Percentiles rank a stretch among this genome's conserved stretches.
These are phyloP conservation scores for Labrus mixtus DNA, from an alignment of 2,113 vertebrate species.

Conservation along the genomic window DNA sequence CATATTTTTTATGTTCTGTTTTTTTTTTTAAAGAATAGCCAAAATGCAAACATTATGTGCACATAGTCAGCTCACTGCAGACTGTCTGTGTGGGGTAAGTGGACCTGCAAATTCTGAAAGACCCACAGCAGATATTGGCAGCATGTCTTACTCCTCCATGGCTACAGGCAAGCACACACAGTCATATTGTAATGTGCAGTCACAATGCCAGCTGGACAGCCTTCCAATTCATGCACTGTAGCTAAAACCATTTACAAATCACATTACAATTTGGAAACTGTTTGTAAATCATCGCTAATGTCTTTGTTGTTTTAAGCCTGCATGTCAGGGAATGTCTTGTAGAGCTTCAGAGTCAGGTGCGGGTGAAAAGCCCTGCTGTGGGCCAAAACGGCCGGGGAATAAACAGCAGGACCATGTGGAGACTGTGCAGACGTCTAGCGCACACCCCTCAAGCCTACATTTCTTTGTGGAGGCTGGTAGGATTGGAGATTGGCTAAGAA, in stretches of 20 bases:
- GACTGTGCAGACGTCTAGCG: neutral
- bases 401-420: neutral
- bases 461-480: neutral
- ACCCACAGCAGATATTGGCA: slow-evolving; percentile 37
- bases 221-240: slow-evolving; percentile 12
- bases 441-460: neutral
- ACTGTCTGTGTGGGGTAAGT: neutral
- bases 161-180: slow-evolving; percentile 26
- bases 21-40: neutral
- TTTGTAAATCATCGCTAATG: slow-evolving; percentile 41
- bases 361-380: slow-evolving; percentile 1
- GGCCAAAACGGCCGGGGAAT: neutral
- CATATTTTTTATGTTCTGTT: neutral
- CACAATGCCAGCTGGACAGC: slow-evolving; percentile 34
- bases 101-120: neutral
- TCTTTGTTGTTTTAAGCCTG: slow-evolving; percentile 21
- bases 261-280: slow-evolving; percentile 50
- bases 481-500: neutral
- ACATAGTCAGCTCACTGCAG: neutral
- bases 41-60: neutral
- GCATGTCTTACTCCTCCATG: neutral
- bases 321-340: neutral
- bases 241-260: slow-evolving; percentile 45
- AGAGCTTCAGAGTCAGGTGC: slow-evolving; percentile 37
- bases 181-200: slow-evolving; percentile 10